A percentile compares a stretch with the other conserved stretches of the same genome.
Evolutionary conservation across 2,113 vertebrate species (phyloP).

Genomic region (Geothlypis trichas): DNA sequence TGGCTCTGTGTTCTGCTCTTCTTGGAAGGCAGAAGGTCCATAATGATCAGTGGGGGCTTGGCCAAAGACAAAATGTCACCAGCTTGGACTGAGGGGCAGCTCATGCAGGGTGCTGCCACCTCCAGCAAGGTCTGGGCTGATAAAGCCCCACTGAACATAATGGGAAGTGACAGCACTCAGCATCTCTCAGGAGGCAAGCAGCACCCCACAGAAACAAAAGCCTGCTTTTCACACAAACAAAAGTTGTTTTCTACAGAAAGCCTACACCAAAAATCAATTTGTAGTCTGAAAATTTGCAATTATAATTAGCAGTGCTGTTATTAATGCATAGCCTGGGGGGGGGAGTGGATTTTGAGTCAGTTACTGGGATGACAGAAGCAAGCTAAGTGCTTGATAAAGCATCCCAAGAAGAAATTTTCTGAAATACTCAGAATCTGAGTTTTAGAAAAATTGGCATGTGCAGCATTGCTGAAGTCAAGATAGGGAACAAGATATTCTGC

Average conservation of each 20-base stretch:
- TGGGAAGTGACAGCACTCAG: neutral
- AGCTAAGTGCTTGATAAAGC: neutral
- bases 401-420: neutral
- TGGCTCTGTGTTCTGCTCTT: neutral
- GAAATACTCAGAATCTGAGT: neutral
- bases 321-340: neutral
- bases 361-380: neutral
- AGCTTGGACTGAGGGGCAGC: neutral
- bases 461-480: neutral
- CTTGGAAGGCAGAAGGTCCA: neutral
- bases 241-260: neutral
- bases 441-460: conserved; percentile 20
- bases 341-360: neutral
- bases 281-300: neutral
- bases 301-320: neutral
- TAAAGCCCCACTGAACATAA: neutral
- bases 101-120: accelerated
- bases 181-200: neutral
- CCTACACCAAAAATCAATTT: neutral
- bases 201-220: neutral
- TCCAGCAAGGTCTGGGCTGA: neutral
- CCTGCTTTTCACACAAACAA: neutral
- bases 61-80: neutral
- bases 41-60: neutral
- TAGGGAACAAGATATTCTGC: neutral